Percentiles rank a stretch among this genome's conserved stretches.
Conservation (phyloP, 2,797 vertebrate species). For the Poecilia velifera region DNA sequence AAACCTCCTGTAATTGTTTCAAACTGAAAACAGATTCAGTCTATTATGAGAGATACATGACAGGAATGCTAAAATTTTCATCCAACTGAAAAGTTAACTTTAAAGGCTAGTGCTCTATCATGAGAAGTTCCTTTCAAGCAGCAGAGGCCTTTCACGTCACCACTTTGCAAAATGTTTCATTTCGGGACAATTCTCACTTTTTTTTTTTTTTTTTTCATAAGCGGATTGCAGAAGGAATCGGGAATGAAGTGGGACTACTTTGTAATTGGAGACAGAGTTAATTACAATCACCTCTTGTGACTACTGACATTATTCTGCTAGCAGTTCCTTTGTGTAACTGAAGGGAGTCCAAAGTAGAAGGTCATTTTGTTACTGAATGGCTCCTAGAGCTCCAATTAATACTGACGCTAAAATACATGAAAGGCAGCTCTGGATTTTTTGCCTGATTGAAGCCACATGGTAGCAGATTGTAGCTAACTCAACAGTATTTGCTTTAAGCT, state of each 20-base stretch:
- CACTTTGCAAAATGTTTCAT: slow-evolving; percentile 52
- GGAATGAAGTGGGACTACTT: slow-evolving; percentile 29
- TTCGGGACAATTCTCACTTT: slow-evolving; percentile 52
- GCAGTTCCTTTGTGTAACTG: slow-evolving; percentile 45
- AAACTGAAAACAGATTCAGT: slow-evolving; percentile 62
- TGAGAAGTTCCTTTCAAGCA: slow-evolving; percentile 45
- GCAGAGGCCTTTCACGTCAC: slow-evolving; percentile 45
- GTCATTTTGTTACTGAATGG: slow-evolving; percentile 47
- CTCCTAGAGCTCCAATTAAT: slow-evolving; percentile 50
- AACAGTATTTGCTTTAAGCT: slow-evolving; percentile 3
- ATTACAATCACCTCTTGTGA: slow-evolving; percentile 45
- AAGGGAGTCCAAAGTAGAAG: slow-evolving; percentile 52
- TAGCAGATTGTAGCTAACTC: slow-evolving; percentile 8
- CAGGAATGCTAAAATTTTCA: slow-evolving; percentile 51
- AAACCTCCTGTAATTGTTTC: slow-evolving; percentile 48
- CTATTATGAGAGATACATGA: slow-evolving; percentile 58
- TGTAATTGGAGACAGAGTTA: slow-evolving; percentile 36
- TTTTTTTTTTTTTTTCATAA: slow-evolving; percentile 28
- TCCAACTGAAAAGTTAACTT: slow-evolving; percentile 43
- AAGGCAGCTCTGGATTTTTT: slow-evolving; percentile 19
- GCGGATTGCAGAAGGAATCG: slow-evolving; percentile 28
- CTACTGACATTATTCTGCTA: slow-evolving; percentile 38
- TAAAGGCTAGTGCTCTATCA: slow-evolving; percentile 47
- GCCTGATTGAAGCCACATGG: slow-evolving; percentile 16
- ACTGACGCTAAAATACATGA: slow-evolving; percentile 31